These are phyloP conservation scores for Actinia equina DNA, from an alignment of 64 coral and sea anemone species.

Conservation along the genomic window DNA sequence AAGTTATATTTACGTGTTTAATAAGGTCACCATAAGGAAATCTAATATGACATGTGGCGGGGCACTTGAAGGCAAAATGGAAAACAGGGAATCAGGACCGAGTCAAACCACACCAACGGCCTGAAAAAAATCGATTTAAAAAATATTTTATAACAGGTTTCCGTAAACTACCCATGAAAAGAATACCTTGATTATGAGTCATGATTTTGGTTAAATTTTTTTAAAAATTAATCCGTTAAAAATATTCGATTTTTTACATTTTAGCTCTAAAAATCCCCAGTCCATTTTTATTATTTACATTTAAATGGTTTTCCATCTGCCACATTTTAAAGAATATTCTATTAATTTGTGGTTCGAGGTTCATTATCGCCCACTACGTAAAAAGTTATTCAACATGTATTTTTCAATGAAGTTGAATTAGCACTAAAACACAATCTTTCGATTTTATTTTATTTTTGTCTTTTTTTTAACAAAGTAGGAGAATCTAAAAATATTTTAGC, in stretches of 20 bases:
- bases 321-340: not conserved
- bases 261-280: too few relatives aligned
- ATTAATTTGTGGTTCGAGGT: not conserved
- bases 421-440: too few relatives aligned
- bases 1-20: not conserved
- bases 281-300: too few relatives aligned
- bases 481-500: too few relatives aligned
- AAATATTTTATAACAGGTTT: not conserved
- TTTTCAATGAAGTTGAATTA: too few relatives aligned
- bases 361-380: not conserved
- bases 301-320: not conserved
- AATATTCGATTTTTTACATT: too few relatives aligned
- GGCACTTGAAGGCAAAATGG: not conserved
- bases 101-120: not conserved
- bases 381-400: too few relatives aligned
- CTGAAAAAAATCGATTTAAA: not conserved
- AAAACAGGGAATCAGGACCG: not conserved
- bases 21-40: not conserved
- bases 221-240: too few relatives aligned
- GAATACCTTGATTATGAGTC: not conserved
- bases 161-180: not conserved
- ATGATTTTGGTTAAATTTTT: too few relatives aligned
- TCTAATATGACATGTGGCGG: not conserved
- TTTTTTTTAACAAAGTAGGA: too few relatives aligned
- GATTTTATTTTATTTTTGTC: too few relatives aligned